Evolutionary conservation across 2,797 vertebrate species (phyloP), one percentile per base, ranked within the genome.

Genomic region (Salarias fasciatus): DNA sequence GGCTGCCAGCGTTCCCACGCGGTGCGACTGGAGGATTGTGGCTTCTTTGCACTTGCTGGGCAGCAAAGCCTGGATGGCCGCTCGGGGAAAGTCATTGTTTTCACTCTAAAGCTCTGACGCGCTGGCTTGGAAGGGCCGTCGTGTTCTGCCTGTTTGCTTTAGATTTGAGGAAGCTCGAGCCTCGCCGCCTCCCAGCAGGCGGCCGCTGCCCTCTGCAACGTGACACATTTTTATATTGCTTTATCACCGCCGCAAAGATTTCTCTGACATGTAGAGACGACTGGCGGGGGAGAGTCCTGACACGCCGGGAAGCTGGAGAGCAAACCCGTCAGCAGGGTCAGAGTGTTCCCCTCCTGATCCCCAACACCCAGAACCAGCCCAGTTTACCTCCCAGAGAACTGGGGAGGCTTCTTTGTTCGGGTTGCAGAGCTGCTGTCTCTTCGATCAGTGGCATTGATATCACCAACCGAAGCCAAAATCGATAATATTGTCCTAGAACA

Each of bases 61-160:
- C 67, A 72, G 75, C 53, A 89, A 77, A 85, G 81, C 76, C 78
- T 68, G 54, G 44, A 82, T 53, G 75, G 58, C 72, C 57, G 59
- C 74, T 67, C 29, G 12, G 73, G 59, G 75, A 82, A 82, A 79
- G 68, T 82, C 72, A 68, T 49, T 89, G 85, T 89, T 90, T 88
- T 83, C 54, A 58, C 69, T 77, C 53, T 86, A 85, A 92, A 90
- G 87, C 89, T 83, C 54, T 50, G 6, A 29, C 50, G 57, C 38
- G 48, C 53, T 18, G 37, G 73, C 18, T 38, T 66, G 63, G 58
- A 63, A 67, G 13, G 51, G 54, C 41, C 55, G 72, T 75, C 76
- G 75, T 63, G 70, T 66, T 72, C 53, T 55, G 57, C 50, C 63
- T 91, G 84, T 90, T 91, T 90, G 75, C 77, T 91, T 92, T 88